Base-by-base conservation (phyloP, 92 coral and sea anemone species). In the Bergia puertoricense region DNA sequence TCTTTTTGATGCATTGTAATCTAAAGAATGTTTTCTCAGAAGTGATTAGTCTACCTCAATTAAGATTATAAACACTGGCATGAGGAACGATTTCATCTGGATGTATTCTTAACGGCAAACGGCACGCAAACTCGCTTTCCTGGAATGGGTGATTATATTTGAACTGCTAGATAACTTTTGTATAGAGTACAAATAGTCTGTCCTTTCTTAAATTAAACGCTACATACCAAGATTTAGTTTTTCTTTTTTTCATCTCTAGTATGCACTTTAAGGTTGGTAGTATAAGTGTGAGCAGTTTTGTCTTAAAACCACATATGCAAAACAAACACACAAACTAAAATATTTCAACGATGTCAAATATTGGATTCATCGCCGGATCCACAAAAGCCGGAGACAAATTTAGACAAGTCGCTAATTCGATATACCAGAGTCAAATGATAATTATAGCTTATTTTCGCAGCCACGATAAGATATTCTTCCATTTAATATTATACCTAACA, bases 21-120 rank as follows among this genome's bases (percentile, higher is more conserved):
- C 80, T 76, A 20, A 76, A 76, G 80, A 76, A 76, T 76, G 80
- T 76, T 76, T 40, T 76, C 80, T 76, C 46, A 76, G 50, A 76
- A 14, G 51, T 76, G 51, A 42, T 76, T 42, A 42, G 80, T 15
- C 7, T 74, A 74, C 6, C 78, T 20, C 30, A 76, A 76, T 76
- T 45, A 42, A 76, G 80, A 76, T 40, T 76, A 14, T 13, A 7
- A 75, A 8, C 8, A 75, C 9, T 75, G 37, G 46, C 46, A 10
- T 43, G 46, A 74, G 8, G 30, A 13, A 39, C 20, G 18, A 0
- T 74, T 40, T 13, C 48, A 74, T 72, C 23, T 22, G 38, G 8
- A n/a, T 38, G 77, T 36, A 40, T 5, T 39, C 45, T 40, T 4
- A 16, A 5, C 54, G 80, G 42, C 51, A 76, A 76, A 14, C n/a